A percentile compares a stretch with the other conserved stretches of the same genome.
These are phyloP conservation scores for Brachyhypopomus gauderio DNA, from an alignment of 2,113 vertebrate species.

Conservation along the genomic window DNA sequence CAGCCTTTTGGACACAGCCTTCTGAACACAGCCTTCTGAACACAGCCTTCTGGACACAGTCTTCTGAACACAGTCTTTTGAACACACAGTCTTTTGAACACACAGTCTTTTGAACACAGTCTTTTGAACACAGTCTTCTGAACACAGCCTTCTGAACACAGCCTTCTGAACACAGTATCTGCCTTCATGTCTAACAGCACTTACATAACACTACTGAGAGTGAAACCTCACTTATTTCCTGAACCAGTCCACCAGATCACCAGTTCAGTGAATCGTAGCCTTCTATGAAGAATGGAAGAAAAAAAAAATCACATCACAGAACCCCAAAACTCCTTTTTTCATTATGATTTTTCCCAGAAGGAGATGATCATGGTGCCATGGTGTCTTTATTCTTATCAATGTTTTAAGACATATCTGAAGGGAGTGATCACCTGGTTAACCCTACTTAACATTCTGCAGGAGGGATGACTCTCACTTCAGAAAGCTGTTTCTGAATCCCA, in stretches of 20 bases:
- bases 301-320: background rate
- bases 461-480: background rate
- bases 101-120: no score
- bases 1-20: no score
- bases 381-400: constrained; percentile 37
- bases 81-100: no score
- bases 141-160: no score
- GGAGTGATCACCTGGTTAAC: constrained; percentile 20
- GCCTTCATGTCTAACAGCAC: background rate
- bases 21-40: no score
- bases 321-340: background rate
- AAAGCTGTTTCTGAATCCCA: constrained; percentile 11
- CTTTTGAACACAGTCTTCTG: no score
- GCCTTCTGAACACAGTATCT: background rate
- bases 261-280: background rate
- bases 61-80: background rate
- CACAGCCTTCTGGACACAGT: no score
- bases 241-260: background rate
- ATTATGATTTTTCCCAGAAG: constrained; percentile 17
- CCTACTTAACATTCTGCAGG: constrained; percentile 23
- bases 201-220: constrained; percentile 9
- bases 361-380: constrained; percentile 1
- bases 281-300: background rate
- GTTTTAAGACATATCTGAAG: constrained; percentile 32
- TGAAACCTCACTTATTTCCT: background rate